Base-by-base conservation (phyloP, 2,888 invertebrate genomes). In the Campoletis raptor region DNA sequence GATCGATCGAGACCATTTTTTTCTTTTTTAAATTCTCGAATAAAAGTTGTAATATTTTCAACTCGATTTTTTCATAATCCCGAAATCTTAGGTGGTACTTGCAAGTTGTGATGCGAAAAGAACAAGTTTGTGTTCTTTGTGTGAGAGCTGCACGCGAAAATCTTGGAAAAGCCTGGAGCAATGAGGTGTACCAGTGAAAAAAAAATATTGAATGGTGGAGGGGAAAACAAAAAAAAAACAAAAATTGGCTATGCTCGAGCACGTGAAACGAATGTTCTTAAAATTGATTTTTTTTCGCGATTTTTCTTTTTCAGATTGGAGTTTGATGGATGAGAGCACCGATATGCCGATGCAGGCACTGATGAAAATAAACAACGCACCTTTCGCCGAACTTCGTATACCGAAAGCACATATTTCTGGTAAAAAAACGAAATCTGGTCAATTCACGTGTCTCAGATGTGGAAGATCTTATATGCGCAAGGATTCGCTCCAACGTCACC, bases 401-500 rank as follows among this genome's bases (percentile, higher is more conserved):
- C 93, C 92, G 9, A 92, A 92, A 78, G 91, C 92, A 10, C 89
- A 90, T 70, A 91, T 89, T 64, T 84, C 87, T 4, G 85, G 88
- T 15, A 91, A 91, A 81, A 91, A 91, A 48, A 1, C 61, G 0
- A 48, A 37, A 24, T 90, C 90, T 24, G 94, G 94, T 81, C 95
- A 95, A 85, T 96, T 95, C 90, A 94, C 94, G 30, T 96, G 96
- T 91, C 92, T 93, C 78, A 95, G 95, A 69, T 96, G 96, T 89
- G 95, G 95, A 89, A 95, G 96, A 92, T 95, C 95, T 85, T 96
- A 96, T 92, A 94, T 95, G 90, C 95, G 96, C 67, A 96, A 96
- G 91, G 95, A 96, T 18, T 96, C 96, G 85, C 92, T 96, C 84
- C 95, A 96, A 88, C 95, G 96, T 10, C 96, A 96, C 89, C 94